Percentiles rank a stretch among this genome's conserved stretches.
Evolutionary conservation across 92 coral and sea anemone species (phyloP).

Genomic region (Bergia sp.): DNA sequence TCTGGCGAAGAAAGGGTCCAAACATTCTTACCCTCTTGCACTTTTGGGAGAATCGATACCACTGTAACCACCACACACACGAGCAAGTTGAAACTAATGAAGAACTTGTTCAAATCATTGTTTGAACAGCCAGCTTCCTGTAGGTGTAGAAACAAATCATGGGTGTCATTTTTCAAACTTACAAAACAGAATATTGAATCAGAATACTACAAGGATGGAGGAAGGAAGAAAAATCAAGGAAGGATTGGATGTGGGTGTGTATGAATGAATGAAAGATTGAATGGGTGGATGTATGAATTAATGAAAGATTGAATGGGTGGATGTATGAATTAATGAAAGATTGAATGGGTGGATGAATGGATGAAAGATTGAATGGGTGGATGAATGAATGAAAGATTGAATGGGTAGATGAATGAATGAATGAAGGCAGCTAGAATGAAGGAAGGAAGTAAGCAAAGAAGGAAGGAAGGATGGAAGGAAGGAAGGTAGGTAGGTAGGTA

Average conservation of each 20-base stretch:
- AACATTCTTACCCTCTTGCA: constrained; percentile 82
- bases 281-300: not conserved
- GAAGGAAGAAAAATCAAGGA: not conserved
- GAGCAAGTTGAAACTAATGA: constrained; percentile 90
- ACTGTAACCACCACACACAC: constrained; percentile 77
- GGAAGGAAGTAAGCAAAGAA: not conserved
- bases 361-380: too few species aligned
- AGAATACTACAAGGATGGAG: not conserved
- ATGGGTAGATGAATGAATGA: not conserved
- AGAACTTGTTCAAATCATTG: constrained; percentile 80
- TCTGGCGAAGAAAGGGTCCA: not conserved
- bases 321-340: not conserved
- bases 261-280: not conserved
- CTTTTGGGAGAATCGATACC: constrained; percentile 87
- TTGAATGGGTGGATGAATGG: not conserved
- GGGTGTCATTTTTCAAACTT: too few species aligned
- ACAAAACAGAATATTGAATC: too few species aligned
- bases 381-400: not conserved
- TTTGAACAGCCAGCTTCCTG: constrained; percentile 86
- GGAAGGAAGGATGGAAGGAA: not conserved
- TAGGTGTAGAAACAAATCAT: not conserved
- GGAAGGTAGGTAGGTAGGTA: not conserved
- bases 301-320: too few species aligned
- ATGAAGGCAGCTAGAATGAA: not conserved
- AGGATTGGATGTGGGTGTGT: too few species aligned